These are phyloP conservation scores for Aradus depressus DNA, from an alignment of 2,888 invertebrate species.

Conservation along the genomic window DNA sequence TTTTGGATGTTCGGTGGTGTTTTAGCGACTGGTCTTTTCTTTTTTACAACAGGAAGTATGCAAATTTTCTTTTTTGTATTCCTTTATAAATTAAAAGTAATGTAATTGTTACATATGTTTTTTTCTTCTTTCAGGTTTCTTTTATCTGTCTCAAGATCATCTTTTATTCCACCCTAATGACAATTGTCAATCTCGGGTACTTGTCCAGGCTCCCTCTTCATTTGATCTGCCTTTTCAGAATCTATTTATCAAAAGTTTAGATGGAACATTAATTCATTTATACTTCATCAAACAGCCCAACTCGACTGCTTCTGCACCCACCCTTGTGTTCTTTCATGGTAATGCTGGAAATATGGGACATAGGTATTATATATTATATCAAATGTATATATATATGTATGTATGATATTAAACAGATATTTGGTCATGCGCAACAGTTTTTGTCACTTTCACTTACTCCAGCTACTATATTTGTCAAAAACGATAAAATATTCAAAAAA, in stretches of 20 bases:
- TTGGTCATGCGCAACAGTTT: too few species aligned
- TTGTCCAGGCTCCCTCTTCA: constrained; percentile 75
- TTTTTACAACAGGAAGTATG: constrained; percentile 59
- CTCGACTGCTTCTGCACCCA: constrained; percentile 59
- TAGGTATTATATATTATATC: too few species aligned
- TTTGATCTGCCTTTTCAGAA: constrained; percentile 81
- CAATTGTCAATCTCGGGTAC: constrained; percentile 77
- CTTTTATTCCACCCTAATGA: constrained; percentile 81
- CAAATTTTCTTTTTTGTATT: not conserved
- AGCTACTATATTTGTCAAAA: too few species aligned
- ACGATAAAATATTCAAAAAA: too few species aligned
- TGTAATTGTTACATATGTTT: constrained; percentile 8
- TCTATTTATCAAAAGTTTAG: constrained; percentile 58
- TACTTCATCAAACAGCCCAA: constrained; percentile 67
- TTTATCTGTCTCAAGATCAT: constrained; percentile 77
- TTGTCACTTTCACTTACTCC: too few species aligned
- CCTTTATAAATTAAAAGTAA: not conserved
- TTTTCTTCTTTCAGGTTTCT: constrained; percentile 47
- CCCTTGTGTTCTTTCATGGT: constrained; percentile 84
- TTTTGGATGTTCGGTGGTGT: constrained; percentile 76
- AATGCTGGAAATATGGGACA: constrained; percentile 97
- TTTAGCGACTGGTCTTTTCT: constrained; percentile 56
- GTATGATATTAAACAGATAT: too few species aligned
- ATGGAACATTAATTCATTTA: constrained; percentile 67
- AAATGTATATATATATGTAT: too few species aligned